Percentiles rank a stretch among this genome's conserved stretches.
Evolutionary conservation across 2,113 vertebrate species (phyloP).

Genomic region (Phalacrocorax brasilianus): DNA sequence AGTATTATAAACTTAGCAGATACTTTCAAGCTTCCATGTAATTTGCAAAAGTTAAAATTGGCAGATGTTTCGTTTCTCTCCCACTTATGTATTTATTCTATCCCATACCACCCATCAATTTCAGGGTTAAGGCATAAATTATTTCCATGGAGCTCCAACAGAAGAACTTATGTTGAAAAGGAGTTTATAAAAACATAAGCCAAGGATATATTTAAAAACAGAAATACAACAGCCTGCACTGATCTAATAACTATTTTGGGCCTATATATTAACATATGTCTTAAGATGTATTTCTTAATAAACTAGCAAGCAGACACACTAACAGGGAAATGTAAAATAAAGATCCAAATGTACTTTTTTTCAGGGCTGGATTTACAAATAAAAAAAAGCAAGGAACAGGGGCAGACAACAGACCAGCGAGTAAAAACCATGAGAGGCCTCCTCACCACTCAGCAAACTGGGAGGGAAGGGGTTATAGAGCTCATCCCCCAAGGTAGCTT

Average conservation of each 20-base stretch:
- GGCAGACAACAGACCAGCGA: not conserved
- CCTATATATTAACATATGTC: not conserved
- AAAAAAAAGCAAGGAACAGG: not conserved
- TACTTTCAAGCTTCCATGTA: constrained; percentile 23
- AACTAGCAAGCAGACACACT: not conserved
- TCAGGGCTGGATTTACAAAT: not conserved
- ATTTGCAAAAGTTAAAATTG: constrained; percentile 40
- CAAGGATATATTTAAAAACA: not conserved
- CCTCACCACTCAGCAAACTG: not conserved
- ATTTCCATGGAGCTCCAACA: constrained; percentile 18
- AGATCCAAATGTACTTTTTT: not conserved
- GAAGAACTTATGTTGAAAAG: not conserved
- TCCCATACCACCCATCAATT: constrained; percentile 38
- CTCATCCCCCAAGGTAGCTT: not conserved
- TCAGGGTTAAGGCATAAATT: constrained; percentile 43
- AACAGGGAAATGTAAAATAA: not conserved
- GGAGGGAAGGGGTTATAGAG: not conserved
- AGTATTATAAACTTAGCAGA: constrained; percentile 2
- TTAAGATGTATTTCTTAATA: not conserved
- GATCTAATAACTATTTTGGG: not conserved
- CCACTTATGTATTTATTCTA: constrained; percentile 29
- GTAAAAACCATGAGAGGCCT: not conserved
- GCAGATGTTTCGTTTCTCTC: constrained; percentile 59
- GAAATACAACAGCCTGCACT: not conserved
- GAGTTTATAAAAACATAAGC: not conserved